Evolutionary conservation across 2,888 invertebrate genomes (phyloP).

Genomic region (Melipona beecheii): DNA sequence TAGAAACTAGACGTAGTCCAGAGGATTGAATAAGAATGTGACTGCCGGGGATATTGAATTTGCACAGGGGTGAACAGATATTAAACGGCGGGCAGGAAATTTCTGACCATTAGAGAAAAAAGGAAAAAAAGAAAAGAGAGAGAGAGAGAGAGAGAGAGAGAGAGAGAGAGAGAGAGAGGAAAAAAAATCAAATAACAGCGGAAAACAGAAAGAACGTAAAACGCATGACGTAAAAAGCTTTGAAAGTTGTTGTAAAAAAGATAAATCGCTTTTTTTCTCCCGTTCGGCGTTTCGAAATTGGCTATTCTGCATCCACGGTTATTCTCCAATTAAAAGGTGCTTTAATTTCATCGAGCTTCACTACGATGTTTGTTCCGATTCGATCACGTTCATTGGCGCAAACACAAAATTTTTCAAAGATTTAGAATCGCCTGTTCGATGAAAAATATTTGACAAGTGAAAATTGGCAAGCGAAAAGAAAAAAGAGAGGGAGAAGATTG

Average conservation of each 20-base stretch:
- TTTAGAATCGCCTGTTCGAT: conserved; percentile 19
- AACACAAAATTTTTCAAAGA: conserved; percentile 18
- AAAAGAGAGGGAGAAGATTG: not conserved
- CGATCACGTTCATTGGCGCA: conserved; percentile 8
- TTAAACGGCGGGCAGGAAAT: not conserved
- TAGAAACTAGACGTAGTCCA: conserved; percentile 17
- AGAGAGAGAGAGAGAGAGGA: no score
- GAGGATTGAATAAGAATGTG: conserved; percentile 11
- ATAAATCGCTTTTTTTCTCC: conserved; percentile 17
- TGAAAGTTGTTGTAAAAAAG: conserved; percentile 13
- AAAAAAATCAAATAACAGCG: not conserved
- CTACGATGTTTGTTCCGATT: conserved; percentile 40
- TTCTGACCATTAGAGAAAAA: not conserved
- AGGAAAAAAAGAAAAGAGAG: not conserved
- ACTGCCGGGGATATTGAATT: conserved; percentile 8
- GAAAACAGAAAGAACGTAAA: not conserved
- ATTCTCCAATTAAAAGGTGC: conserved; percentile 43
- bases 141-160: no score
- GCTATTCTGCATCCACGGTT: not conserved
- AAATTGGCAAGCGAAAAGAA: not conserved
- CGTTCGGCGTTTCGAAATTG: conserved; percentile 15
- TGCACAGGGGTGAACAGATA: not conserved
- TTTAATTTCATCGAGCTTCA: conserved; percentile 44
- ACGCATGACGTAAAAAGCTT: conserved; percentile 31
- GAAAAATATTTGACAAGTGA: conserved; percentile 3